Evolutionary conservation across 1,140 invertebrate genomes (phyloP), one percentile per base, ranked within the genome.

Genomic region (Drosophila watanabei): DNA sequence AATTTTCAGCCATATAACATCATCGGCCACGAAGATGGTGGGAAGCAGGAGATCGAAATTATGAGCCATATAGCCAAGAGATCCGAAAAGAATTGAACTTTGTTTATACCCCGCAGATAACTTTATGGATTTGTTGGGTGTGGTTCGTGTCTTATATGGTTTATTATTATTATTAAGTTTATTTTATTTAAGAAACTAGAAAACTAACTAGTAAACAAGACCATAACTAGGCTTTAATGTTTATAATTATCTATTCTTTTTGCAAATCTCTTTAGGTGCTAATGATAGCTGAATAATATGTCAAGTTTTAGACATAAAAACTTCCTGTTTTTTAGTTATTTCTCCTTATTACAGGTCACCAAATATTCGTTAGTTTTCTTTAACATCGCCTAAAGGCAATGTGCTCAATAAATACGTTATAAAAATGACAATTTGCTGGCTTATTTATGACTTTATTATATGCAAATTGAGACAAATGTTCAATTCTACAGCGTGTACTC

Each of bases 391-490:
- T 33, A 51, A 48, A 59, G 66, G 69, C 77, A 80, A 58, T 78
- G 75, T 54, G 75, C 75, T 57, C 85, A 89, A 89, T 80, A 89
- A 89, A 84, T 80, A 83, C 70, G 85, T 77, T 80, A 81, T 84
- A 79, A 89, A 87, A 70, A 60, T 78, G 81, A 78, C 84, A 88
- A 89, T 88, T 89, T 85, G 75, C 65, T 69, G 66, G 46, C 66
- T 89, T 84, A 89, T 87, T 88, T 88, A 85, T 81, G 81, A 85
- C 81, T 89, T 89, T 85, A 90, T 85, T 81, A 89, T 86, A 89
- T 85, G 85, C 85, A 89, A 88, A 89, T 88, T 88, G 81, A 81
- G 80, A 84, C 82, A 85, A 84, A 89, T 76, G 82, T 70, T 43
- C 72, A 75, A 66, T 65, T 65, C 49, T 35, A 37, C 49, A 61